Percentiles rank a stretch among this genome's conserved stretches.
Evolutionary conservation across 2,888 invertebrate genomes (phyloP).

Genomic region (Malachius bipustulatus): DNA sequence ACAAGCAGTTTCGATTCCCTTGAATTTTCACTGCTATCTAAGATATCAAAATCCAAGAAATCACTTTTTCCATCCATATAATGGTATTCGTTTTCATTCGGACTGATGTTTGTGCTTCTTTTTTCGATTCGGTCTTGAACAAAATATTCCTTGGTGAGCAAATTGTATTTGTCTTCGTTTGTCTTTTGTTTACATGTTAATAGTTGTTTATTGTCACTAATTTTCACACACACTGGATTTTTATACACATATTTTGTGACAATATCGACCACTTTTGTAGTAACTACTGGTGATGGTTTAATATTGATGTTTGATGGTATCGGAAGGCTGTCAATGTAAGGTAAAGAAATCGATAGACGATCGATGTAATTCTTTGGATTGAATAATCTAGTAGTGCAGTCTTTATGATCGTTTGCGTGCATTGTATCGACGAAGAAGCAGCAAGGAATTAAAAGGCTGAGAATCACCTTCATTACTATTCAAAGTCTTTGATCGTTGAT

Average conservation of each 20-base stretch:
- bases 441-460: constrained; percentile 1
- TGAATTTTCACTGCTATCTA: constrained; percentile 24
- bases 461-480: neutral
- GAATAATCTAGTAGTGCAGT: constrained; percentile 27
- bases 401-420: constrained; percentile 7
- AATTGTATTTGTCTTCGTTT: constrained; percentile 20
- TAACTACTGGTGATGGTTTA: constrained; percentile 28
- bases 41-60: constrained; percentile 11
- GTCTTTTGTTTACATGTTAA: constrained; percentile 19
- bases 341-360: constrained; percentile 30
- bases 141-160: constrained; percentile 32
- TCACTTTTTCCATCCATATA: neutral
- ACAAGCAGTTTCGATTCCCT: constrained; percentile 11
- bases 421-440: no score
- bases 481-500: neutral
- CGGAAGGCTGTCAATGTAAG: constrained; percentile 21
- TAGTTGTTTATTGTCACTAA: constrained; percentile 23
- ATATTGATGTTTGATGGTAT: constrained; percentile 20
- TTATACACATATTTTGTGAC: constrained; percentile 32
- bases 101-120: no score
- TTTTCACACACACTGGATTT: constrained; percentile 34
- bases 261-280: constrained; percentile 32
- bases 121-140: constrained; percentile 17
- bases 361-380: constrained; percentile 30
- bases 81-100: neutral